phyloP scores from a whole-genome alignment of 2,888 invertebrate species.

The Drosophila mimetica region DNA sequence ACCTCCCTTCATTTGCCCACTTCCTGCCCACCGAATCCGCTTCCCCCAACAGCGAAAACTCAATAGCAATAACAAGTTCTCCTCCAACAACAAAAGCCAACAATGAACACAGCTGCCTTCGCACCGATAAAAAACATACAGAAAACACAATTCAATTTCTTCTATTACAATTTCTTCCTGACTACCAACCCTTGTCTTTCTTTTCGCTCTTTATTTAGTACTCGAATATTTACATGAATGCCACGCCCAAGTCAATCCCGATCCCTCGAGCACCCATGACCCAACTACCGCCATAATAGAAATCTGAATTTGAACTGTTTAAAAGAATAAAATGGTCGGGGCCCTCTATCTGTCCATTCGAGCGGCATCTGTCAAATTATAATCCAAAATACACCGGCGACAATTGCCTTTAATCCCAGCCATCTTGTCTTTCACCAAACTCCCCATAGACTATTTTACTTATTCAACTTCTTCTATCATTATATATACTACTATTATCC shows the following conservation, averaged over 20 bases:
- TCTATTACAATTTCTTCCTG: constrained; percentile 71
- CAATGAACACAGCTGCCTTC: constrained; percentile 67
- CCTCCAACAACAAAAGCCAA: constrained; percentile 39
- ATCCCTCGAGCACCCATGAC: constrained; percentile 21
- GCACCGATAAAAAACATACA: constrained; percentile 48
- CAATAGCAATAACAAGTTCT: constrained; percentile 24
- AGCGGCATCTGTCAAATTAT: background rate
- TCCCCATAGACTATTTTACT: constrained; percentile 52
- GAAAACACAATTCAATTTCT: constrained; percentile 75
- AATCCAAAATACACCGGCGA: background rate
- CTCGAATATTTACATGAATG: constrained; percentile 50
- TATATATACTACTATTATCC: constrained; percentile 29
- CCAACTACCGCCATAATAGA: constrained; percentile 40
- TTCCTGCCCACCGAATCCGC: constrained; percentile 32
- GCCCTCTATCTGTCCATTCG: background rate
- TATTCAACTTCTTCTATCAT: constrained; percentile 52
- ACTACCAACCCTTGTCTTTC: constrained; percentile 44
- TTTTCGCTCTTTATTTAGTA: constrained; percentile 41
- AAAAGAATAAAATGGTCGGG: constrained; percentile 16
- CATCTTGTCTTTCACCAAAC: constrained; percentile 19
- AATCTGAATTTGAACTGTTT: constrained; percentile 41
- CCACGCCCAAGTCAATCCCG: constrained; percentile 50
- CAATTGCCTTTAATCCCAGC: background rate
- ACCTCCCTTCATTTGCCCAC: constrained; percentile 1
- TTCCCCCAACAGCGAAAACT: constrained; percentile 39